Percentiles rank a stretch among this genome's conserved stretches.
These are phyloP conservation scores for Oxycera nigricornis DNA, from an alignment of 2,888 invertebrate genomes.

Conservation along the genomic window DNA sequence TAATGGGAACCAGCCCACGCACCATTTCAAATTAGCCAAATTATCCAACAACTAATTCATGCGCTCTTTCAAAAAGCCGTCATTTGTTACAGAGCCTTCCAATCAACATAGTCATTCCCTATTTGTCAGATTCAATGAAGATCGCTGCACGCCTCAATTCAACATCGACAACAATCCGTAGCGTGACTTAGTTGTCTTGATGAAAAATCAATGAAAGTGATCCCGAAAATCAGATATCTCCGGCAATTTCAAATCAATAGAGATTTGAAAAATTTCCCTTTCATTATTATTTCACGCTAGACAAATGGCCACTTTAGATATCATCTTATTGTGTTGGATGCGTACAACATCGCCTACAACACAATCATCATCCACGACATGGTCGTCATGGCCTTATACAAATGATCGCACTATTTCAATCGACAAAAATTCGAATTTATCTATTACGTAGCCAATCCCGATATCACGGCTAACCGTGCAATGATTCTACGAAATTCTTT, in stretches of 20 bases:
- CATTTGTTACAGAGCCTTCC: too few species aligned
- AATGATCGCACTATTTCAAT: slow-evolving; percentile 29
- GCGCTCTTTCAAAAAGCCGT: too few species aligned
- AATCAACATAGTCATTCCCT: too few species aligned
- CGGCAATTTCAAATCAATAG: background rate
- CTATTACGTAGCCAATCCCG: slow-evolving; percentile 16
- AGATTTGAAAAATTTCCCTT: slow-evolving; percentile 15
- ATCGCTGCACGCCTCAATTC: too few species aligned
- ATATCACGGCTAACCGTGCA: slow-evolving; percentile 29
- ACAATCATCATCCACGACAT: background rate
- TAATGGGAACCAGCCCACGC: too few species aligned
- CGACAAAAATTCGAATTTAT: slow-evolving; percentile 25
- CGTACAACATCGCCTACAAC: background rate
- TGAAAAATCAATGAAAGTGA: slow-evolving; percentile 7
- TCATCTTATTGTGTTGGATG: background rate
- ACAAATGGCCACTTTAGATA: background rate
- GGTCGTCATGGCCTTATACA: slow-evolving; percentile 7
- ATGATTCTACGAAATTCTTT: slow-evolving; percentile 23
- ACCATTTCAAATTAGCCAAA: too few species aligned
- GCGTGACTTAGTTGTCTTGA: slow-evolving; percentile 4
- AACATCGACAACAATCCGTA: too few species aligned
- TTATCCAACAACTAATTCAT: too few species aligned
- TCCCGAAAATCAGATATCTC: background rate
- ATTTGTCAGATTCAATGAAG: too few species aligned
- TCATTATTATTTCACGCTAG: background rate